These are phyloP conservation scores for Scomber scombrus DNA, from an alignment of 2,113 vertebrate genomes.

Conservation along the genomic window DNA sequence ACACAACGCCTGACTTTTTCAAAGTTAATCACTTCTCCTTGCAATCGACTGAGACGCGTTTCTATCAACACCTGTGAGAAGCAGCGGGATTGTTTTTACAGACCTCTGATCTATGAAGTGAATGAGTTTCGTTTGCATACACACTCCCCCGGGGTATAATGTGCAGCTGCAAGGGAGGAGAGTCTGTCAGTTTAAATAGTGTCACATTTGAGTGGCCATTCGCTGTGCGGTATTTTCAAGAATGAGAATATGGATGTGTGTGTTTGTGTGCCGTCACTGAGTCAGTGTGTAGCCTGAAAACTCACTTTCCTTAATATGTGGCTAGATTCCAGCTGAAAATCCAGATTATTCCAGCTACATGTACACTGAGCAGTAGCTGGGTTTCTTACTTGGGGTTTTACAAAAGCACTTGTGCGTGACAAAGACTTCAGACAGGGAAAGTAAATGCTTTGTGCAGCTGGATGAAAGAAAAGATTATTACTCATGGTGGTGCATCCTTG, in stretches of 20 bases:
- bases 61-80: conserved; percentile 36
- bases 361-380: neutral
- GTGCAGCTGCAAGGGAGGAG: conserved; percentile 70
- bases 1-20: neutral
- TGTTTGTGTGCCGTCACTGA: conserved; percentile 8
- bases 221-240: conserved; percentile 35
- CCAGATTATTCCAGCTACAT: neutral
- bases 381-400: neutral
- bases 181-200: conserved; percentile 64
- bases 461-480: conserved; percentile 35
- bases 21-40: neutral
- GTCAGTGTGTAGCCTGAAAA: conserved; percentile 3
- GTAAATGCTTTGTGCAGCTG: conserved; percentile 15
- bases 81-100: conserved; percentile 23
- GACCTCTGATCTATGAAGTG: conserved; percentile 13
- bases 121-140: conserved; percentile 65
- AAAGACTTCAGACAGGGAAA: conserved; percentile 1
- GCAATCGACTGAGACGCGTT: neutral
- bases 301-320: neutral
- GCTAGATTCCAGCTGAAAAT: neutral
- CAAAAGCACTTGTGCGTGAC: conserved; percentile 14
- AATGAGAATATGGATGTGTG: conserved; percentile 36
- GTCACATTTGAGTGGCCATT: conserved; percentile 53
- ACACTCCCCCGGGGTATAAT: conserved; percentile 29
- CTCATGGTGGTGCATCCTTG: conserved; percentile 6